Conservation (phyloP, 2,888 invertebrate species). For the Microdon myrmicae region DNA sequence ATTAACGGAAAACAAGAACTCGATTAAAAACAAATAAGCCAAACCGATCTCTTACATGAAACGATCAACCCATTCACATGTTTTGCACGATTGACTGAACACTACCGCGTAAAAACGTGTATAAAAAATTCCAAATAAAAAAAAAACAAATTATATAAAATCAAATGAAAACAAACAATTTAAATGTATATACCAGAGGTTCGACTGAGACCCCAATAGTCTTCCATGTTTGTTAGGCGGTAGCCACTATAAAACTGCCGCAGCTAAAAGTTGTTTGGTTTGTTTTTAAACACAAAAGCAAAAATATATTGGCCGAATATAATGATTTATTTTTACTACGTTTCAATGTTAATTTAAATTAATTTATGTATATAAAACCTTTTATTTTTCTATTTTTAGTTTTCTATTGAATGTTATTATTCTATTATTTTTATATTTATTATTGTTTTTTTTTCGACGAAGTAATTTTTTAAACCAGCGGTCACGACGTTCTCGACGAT, state of each 20-base stretch:
- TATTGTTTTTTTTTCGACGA: conserved; percentile 32
- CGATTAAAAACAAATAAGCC: too few species aligned
- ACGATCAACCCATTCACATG: conserved; percentile 24
- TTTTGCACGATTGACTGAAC: conserved; percentile 30
- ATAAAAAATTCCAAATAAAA: conserved; percentile 17
- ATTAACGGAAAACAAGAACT: conserved; percentile 13
- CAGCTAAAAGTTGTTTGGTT: conserved; percentile 29
- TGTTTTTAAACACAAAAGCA: too few species aligned
- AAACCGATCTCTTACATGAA: conserved; percentile 15
- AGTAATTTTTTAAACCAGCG: too few species aligned
- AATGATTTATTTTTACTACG: too few species aligned
- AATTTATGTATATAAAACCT: too few species aligned
- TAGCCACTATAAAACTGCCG: conserved; percentile 54
- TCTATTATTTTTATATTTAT: conserved; percentile 24
- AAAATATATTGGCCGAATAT: too few species aligned
- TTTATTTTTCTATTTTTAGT: conserved; percentile 21
- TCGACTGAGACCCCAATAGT: conserved; percentile 67
- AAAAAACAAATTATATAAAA: conserved; percentile 15
- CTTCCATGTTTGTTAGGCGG: conserved; percentile 60
- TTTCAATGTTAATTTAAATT: too few species aligned
- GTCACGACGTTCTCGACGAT: conserved; percentile 29
- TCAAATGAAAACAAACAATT: conserved; percentile 16
- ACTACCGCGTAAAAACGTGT: conserved; percentile 17
- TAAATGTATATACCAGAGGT: conserved; percentile 61
- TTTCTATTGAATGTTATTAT: too few species aligned